Evolutionary conservation across 2,888 invertebrate genomes (phyloP), one percentile per base, ranked within the genome.

Genomic region (Pachycephus smyrnensis): DNA sequence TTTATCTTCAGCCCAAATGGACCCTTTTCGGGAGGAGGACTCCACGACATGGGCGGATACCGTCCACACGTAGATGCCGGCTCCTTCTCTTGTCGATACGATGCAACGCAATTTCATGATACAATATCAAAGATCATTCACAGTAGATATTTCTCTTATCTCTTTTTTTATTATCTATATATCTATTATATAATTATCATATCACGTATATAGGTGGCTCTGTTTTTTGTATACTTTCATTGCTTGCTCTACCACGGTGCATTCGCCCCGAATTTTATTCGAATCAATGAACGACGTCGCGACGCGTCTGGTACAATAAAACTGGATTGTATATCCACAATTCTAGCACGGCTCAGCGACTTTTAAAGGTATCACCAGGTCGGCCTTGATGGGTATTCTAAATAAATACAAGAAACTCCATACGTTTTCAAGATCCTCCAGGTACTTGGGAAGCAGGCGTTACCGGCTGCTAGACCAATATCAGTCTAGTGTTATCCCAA

Each of bases 51-150:
- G 55, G 55, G 55, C 71, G 76, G 77, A 77, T 80, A 77, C 79
- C 78, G 79, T 79, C 76, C 77, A 76, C 79, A 79, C 79, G 80
- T 79, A 77, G 80, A 81, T 79, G 81, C 79, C 76, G 80, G 82
- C 79, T 81, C 81, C 79, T 82, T 82, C 81, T 80, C 82, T 82
- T 75, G 80, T 76, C 55, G 55, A 55, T 23, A 55, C 55, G 55
- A 23, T 23, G 55, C 55, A 23, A 55, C 55, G 55, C 55, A 77
- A 82, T 80, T 80, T 82, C 79, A 80, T 77, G 77, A 77, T 76
- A 76, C 77, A 77, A 73, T 73, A 75, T 74, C 75, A 76, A 71
- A 31, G 40, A 73, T 32, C n/a, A 4, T 71, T 30, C 73, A 3
- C 0, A 32, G n/a, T 68, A 37, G 37, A 23, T 23, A 30, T 69